Evolutionary conservation across 2,888 invertebrate genomes (phyloP).

Genomic region (Melieria crassipennis): DNA sequence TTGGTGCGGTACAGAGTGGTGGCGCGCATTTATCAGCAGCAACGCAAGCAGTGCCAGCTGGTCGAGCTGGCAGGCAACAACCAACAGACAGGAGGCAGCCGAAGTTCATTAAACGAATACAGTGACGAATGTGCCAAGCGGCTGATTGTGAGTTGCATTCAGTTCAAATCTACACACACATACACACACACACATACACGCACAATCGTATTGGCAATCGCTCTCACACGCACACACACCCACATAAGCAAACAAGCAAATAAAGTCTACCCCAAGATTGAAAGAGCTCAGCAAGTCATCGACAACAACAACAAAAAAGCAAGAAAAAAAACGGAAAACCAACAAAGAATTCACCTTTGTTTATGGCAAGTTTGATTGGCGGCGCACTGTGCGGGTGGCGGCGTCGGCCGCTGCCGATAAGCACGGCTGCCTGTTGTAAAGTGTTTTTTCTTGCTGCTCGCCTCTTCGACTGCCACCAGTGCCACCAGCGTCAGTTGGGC

Average conservation of each 20-base stretch:
- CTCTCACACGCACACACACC: no score
- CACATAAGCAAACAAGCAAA: no score
- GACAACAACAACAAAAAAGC: conserved; percentile 5
- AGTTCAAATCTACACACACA: no score
- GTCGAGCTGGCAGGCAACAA: no score
- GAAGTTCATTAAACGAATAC: conserved; percentile 19
- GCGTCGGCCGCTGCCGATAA: not conserved
- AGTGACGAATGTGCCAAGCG: not conserved
- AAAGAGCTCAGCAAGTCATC: conserved; percentile 54
- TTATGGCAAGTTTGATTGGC: conserved; percentile 41
- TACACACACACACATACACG: no score
- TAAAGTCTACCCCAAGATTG: conserved; percentile 42
- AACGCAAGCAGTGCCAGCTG: no score
- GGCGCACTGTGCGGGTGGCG: not conserved
- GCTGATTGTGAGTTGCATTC: not conserved
- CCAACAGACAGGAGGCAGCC: no score
- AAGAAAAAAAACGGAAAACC: conserved; percentile 39
- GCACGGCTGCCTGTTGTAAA: not conserved
- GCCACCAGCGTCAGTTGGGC: no score
- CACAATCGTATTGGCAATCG: no score
- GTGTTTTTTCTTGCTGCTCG: not conserved
- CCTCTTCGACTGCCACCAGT: not conserved
- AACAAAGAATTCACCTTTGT: conserved; percentile 12
- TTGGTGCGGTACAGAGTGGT: no score
- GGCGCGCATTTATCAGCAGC: no score